These are phyloP conservation scores for Chitala chitala DNA, from an alignment of 2,113 vertebrate species.

Conservation along the genomic window DNA sequence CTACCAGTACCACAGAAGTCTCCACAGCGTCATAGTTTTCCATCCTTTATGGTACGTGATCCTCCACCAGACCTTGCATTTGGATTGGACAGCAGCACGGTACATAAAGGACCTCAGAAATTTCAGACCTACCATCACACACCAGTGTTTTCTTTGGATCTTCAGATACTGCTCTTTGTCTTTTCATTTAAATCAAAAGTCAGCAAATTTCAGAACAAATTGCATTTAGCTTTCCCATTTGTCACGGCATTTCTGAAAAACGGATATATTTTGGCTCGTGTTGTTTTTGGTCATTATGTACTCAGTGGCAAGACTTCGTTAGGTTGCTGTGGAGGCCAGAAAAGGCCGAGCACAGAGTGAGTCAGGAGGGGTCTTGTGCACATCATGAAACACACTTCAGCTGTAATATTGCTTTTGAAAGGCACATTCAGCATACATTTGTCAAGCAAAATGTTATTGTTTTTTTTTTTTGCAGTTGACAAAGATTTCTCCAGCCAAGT, in stretches of 20 bases:
- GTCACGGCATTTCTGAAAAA: not conserved
- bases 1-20: slow-evolving; percentile 75
- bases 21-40: slow-evolving; percentile 39
- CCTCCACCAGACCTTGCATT: not conserved
- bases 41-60: not conserved
- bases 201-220: too few species aligned
- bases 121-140: too few species aligned
- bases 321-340: not conserved
- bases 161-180: not conserved
- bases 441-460: not conserved
- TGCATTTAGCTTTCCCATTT: not conserved
- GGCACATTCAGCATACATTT: not conserved
- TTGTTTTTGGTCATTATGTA: not conserved
- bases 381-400: not conserved
- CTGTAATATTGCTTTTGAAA: not conserved
- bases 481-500: slow-evolving; percentile 7
- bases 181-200: not conserved
- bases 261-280: not conserved
- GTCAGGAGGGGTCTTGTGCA: too few species aligned
- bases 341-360: not conserved
- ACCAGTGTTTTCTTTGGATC: too few species aligned
- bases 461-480: not conserved
- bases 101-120: slow-evolving; percentile 5
- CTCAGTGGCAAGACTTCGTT: not conserved
- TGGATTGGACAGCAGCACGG: not conserved